Evolutionary conservation across 2,888 invertebrate species (phyloP).

Genomic region (Microctonus brassicae): DNA sequence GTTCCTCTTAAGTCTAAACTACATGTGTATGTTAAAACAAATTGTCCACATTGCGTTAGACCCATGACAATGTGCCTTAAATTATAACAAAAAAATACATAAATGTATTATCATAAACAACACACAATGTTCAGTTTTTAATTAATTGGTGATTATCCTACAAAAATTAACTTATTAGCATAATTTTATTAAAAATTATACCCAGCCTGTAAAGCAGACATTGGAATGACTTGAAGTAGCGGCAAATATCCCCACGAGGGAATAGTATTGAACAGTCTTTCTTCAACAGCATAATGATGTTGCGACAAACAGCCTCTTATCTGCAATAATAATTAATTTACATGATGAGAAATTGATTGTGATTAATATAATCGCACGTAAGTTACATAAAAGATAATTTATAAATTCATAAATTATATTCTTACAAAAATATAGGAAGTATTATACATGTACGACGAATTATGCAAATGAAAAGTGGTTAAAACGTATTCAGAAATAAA

Average conservation of each 20-base stretch:
- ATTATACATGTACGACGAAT: too few relatives aligned
- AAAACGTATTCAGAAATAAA: not conserved
- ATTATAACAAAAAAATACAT: conserved; percentile 46
- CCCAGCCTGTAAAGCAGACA: conserved; percentile 67
- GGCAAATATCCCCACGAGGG: conserved; percentile 65
- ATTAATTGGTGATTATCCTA: not conserved
- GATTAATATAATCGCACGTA: not conserved
- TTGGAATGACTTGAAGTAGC: conserved; percentile 63
- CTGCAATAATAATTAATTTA: conserved; percentile 48
- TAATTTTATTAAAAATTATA: conserved; percentile 43
- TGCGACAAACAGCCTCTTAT: conserved; percentile 63
- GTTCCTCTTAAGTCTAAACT: conserved; percentile 71
- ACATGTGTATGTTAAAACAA: conserved; percentile 89
- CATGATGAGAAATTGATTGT: not conserved
- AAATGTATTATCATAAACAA: not conserved
- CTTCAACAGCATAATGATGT: conserved; percentile 65
- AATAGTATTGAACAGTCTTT: conserved; percentile 64
- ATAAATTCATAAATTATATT: too few relatives aligned
- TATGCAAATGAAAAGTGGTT: not conserved
- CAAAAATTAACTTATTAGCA: not conserved
- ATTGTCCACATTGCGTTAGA: conserved; percentile 94
- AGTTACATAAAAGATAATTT: too few relatives aligned
- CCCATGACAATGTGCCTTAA: conserved; percentile 93
- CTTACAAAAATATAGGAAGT: too few relatives aligned
- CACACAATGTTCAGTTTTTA: not conserved